Percentiles rank a stretch among this genome's conserved stretches.
Evolutionary conservation across 1,140 invertebrate genomes (phyloP).

Genomic region (Trichogramma pretiosum): DNA sequence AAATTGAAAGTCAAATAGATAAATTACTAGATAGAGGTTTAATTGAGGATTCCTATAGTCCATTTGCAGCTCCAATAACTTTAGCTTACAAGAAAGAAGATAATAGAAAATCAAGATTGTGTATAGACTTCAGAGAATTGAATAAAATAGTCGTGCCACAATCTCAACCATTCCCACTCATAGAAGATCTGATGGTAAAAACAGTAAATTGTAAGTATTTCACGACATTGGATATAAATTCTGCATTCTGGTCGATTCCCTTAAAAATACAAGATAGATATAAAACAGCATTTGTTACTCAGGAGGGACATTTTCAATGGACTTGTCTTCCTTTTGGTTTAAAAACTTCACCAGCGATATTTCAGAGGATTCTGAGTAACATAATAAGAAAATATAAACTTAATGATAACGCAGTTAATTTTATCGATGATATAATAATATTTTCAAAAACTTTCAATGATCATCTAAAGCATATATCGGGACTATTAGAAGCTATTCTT

Average conservation of each 20-base stretch:
- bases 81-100: not conserved
- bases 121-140: too few relatives aligned
- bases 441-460: not conserved
- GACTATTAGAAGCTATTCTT: too few relatives aligned
- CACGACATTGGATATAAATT: not conserved
- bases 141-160: constrained; percentile 1
- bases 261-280: not conserved
- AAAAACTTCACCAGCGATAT: too few relatives aligned
- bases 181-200: not conserved
- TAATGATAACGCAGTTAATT: too few relatives aligned
- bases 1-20: constrained; percentile 5
- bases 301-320: too few relatives aligned
- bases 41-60: constrained; percentile 1
- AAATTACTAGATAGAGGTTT: not conserved
- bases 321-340: too few relatives aligned
- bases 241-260: not conserved
- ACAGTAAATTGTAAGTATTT: not conserved
- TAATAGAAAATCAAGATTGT: constrained; percentile 2
- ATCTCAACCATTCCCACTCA: constrained; percentile 1
- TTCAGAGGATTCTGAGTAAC: too few relatives aligned
- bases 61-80: not conserved
- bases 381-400: too few relatives aligned
- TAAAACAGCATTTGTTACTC: constrained; percentile 4
- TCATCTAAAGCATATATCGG: not conserved
- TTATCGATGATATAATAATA: too few relatives aligned